phyloP scores from a whole-genome alignment of 2,113 vertebrate species.

The Casuarius casuarius region DNA sequence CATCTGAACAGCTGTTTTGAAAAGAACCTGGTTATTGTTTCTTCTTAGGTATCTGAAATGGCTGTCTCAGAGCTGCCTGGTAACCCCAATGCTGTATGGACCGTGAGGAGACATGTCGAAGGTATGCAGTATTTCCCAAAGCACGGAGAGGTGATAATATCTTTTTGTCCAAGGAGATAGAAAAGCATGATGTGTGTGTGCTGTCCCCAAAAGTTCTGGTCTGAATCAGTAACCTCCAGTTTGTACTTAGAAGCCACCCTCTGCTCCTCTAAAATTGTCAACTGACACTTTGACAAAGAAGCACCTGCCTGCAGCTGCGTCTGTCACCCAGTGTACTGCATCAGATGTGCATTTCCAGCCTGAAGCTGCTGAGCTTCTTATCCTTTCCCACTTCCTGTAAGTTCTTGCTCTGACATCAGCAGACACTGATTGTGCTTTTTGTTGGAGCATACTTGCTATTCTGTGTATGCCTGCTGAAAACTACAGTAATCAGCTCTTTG shows the following conservation, averaged over 20 bases:
- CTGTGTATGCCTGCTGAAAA: not conserved
- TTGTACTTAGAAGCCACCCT: not conserved
- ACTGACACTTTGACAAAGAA: not conserved
- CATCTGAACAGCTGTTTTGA: not conserved
- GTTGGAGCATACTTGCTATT: not conserved
- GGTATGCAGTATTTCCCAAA: constrained; percentile 75
- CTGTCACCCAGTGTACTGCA: fast-evolving
- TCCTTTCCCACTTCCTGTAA: not conserved
- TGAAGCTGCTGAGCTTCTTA: not conserved
- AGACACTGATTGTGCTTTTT: not conserved
- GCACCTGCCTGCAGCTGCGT: not conserved
- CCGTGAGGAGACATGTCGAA: constrained; percentile 95
- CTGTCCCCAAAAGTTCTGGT: not conserved
- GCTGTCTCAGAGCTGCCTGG: constrained; percentile 97
- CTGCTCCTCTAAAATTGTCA: not conserved
- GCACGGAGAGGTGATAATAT: not conserved
- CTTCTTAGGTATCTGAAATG: constrained; percentile 95
- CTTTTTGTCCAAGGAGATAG: not conserved
- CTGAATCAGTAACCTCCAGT: not conserved
- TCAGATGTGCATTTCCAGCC: not conserved
- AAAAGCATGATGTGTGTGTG: not conserved
- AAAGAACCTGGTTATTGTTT: constrained; percentile 34
- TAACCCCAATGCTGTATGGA: constrained; percentile 99
- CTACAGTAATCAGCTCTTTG: not conserved
- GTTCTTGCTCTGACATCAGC: not conserved